A percentile compares a stretch with the other conserved stretches of the same genome.
Conservation (phyloP, 2,113 vertebrate species). For the Chamaea fasciata region DNA sequence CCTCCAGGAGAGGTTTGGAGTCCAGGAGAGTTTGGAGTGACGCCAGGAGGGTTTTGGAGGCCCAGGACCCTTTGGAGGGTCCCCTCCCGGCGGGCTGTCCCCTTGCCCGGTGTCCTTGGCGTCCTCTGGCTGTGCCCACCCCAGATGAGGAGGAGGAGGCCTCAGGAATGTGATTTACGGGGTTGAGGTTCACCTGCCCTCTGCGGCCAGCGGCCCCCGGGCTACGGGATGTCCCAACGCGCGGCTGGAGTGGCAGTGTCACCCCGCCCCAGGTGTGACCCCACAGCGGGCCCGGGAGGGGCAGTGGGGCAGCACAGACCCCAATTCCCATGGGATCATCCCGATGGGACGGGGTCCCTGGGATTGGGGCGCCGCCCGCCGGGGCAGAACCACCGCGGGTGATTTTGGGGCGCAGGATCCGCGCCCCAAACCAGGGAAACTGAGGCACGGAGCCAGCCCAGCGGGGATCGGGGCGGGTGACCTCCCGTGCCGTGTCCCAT, state of each 20-base stretch:
- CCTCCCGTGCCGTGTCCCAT: no score
- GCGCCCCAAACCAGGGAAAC: not conserved
- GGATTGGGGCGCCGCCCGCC: not conserved
- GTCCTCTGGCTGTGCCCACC: not conserved
- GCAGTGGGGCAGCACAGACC: no score
- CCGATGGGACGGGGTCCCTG: fast-evolving
- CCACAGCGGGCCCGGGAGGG: not conserved
- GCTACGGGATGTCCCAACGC: no score
- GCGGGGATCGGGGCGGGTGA: not conserved
- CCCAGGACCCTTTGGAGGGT: not conserved
- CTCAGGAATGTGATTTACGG: not conserved
- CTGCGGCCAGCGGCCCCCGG: not conserved
- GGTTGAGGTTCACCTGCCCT: not conserved
- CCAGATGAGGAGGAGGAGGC: not conserved
- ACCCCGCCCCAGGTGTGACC: not conserved
- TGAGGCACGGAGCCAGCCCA: not conserved
- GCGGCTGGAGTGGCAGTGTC: not conserved
- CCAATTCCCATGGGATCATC: fast-evolving
- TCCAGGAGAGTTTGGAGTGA: no score
- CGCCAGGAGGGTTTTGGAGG: not conserved
- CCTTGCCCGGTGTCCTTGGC: not conserved
- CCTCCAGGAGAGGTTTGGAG: no score
- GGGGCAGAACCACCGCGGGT: not conserved
- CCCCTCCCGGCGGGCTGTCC: fast-evolving
- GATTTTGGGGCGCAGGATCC: not conserved